Base-by-base conservation (phyloP, 1,140 invertebrate genomes). In the Penaeus indicus region DNA sequence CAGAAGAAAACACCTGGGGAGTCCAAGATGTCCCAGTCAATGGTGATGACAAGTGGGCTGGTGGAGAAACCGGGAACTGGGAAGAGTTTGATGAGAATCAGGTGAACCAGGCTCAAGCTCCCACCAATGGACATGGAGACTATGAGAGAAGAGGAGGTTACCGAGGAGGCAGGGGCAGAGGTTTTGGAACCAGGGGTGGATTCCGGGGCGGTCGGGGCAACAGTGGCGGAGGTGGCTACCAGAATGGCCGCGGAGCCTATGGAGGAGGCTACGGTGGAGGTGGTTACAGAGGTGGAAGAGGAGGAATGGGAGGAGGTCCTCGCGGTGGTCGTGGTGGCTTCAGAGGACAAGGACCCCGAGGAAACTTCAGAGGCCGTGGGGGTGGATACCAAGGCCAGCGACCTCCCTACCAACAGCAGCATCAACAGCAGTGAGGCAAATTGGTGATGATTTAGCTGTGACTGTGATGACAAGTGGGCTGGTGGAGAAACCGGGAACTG, bases 301-400 rank as follows among this genome's bases (percentile, higher is more conserved):
- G 87, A 47, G 86, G 86, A 88, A 88, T 88, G 87, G 82, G 69
- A 69, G 85, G 82, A 22, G 85, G 81, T 42, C 87, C 87, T 16
- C 81, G 87, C 62, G 87, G 87, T 21, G 81, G 69, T 63, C 80
- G 87, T 3, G 81, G 87, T 60, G 81, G 81, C 42, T 88, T 88
- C 75, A 78, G 87, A 67, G 87, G 87, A 21, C 87, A 88, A 61
- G 87, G 87, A n/a, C 81, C 75, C 21, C 67, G 87, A 22, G 87
- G 87, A 38, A 84, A 78, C 61, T 88, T 88, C 38, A 62, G 87
- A 64, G 81, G 87, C 22, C 87, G 81, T 78, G 85, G 85, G 22
- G 85, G 85, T 60, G 85, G 78, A 32, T 87, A 87, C 54, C 81
- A 78, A 54, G 81, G 87, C 19, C 81, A 47, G 19, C 87, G 81